phyloP scores from a whole-genome alignment of 2,888 invertebrate species.

The Leptinotarsa juncta region DNA sequence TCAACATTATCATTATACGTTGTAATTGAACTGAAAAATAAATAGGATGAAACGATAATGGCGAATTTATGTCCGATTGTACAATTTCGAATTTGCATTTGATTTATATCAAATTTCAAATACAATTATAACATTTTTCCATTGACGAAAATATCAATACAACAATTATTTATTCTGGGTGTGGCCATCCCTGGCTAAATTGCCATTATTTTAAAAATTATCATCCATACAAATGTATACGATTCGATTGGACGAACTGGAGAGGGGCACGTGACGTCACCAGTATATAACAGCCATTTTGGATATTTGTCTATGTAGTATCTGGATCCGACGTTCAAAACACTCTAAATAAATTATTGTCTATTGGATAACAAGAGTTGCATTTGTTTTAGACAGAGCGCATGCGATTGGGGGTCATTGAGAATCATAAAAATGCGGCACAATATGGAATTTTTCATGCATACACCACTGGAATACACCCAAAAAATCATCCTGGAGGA shows the following conservation, averaged over 20 bases:
- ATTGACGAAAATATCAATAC: slow-evolving; percentile 42
- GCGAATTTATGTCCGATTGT: slow-evolving; percentile 35
- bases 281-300: slow-evolving; percentile 51
- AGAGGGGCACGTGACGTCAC: slow-evolving; percentile 50
- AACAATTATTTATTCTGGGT: slow-evolving; percentile 44
- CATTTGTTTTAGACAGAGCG: slow-evolving; percentile 41
- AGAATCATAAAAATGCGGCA: slow-evolving; percentile 27
- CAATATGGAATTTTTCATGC: slow-evolving; percentile 43
- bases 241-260: slow-evolving; percentile 45
- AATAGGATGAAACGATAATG: slow-evolving; percentile 35
- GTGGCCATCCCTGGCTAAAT: slow-evolving; percentile 44
- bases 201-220: slow-evolving; percentile 46
- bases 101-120: slow-evolving; percentile 34
- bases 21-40: slow-evolving; percentile 22
- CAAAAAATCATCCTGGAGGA: slow-evolving; percentile 19
- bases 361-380: slow-evolving; percentile 40
- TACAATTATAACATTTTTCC: slow-evolving; percentile 38
- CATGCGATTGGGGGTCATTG: slow-evolving; percentile 32
- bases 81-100: slow-evolving; percentile 39
- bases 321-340: slow-evolving; percentile 42
- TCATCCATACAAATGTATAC: slow-evolving; percentile 42
- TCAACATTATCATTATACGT: slow-evolving; percentile 10
- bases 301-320: slow-evolving; percentile 48
- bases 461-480: slow-evolving; percentile 27
- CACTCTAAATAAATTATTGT: slow-evolving; percentile 49